These are phyloP conservation scores for Apodemus sylvaticus DNA, from an alignment of 2,113 vertebrate genomes.

Conservation along the genomic window DNA sequence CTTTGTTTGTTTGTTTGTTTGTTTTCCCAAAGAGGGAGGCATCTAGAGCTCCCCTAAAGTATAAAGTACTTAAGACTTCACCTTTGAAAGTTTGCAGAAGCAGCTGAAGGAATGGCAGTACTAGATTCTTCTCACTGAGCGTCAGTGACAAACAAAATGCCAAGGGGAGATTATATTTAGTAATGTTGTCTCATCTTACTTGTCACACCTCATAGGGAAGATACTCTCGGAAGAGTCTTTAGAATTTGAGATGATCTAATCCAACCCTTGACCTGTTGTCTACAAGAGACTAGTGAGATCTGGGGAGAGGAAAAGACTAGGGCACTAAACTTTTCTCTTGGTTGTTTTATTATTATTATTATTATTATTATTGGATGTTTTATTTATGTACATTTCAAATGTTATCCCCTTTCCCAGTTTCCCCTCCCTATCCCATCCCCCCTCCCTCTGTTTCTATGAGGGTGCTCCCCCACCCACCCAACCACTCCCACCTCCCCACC, in stretches of 20 bases:
- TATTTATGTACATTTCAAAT: no score
- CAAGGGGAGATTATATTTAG: not conserved
- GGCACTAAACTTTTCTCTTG: not conserved
- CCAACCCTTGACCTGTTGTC: not conserved
- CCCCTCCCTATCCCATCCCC: no score
- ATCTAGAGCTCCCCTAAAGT: not conserved
- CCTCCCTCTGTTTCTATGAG: no score
- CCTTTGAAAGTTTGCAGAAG: not conserved
- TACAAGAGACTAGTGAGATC: not conserved
- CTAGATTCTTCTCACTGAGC: not conserved
- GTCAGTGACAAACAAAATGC: slow-evolving; percentile 10
- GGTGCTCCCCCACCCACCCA: no score
- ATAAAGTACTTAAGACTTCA: not conserved
- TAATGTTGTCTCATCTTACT: not conserved
- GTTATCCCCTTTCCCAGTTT: no score
- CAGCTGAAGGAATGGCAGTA: not conserved
- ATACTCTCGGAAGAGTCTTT: not conserved
- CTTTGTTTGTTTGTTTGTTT: not conserved
- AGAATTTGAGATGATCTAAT: slow-evolving; percentile 43
- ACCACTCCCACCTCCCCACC: no score
- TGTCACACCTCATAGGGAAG: slow-evolving; percentile 2
- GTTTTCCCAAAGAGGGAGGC: not conserved
- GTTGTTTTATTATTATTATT: no score
- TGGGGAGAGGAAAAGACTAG: not conserved
- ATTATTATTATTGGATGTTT: no score